Conservation (phyloP, 2,888 invertebrate species). For the Furcula furcula region DNA sequence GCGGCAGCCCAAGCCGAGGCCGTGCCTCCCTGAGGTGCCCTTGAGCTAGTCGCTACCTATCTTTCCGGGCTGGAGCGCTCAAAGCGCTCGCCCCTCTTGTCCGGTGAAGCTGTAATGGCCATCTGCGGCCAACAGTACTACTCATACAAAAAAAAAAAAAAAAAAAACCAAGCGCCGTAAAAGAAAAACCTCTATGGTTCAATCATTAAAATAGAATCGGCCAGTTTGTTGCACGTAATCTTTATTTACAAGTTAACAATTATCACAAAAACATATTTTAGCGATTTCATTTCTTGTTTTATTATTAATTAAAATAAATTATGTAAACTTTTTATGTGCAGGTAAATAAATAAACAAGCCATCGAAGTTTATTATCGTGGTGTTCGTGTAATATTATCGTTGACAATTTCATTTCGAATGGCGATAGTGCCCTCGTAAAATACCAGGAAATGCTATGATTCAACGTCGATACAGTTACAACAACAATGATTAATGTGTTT, state of each 20-base stretch:
- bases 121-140: too few species aligned
- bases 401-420: constrained; percentile 75
- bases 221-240: constrained; percentile 70
- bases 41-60: too few species aligned
- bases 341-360: constrained; percentile 47
- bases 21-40: too few species aligned
- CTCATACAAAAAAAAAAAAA: too few species aligned
- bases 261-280: constrained; percentile 48
- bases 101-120: too few species aligned
- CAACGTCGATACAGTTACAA: constrained; percentile 61
- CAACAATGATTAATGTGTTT: constrained; percentile 62
- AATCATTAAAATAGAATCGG: too few species aligned
- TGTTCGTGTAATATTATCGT: constrained; percentile 64
- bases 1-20: too few species aligned
- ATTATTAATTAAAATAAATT: constrained; percentile 40
- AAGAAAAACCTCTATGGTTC: too few species aligned
- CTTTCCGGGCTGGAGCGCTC: too few species aligned
- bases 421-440: constrained; percentile 71
- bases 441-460: constrained; percentile 82
- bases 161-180: too few species aligned
- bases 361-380: constrained; percentile 40
- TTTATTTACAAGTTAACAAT: constrained; percentile 67
- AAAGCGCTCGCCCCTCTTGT: too few species aligned
- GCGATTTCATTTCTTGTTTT: constrained; percentile 35
- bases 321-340: constrained; percentile 51